Percentiles rank a stretch among this genome's conserved stretches.
These are phyloP conservation scores for Pangasianodon hypophthalmus DNA, from an alignment of 2,113 vertebrate species.

Conservation along the genomic window DNA sequence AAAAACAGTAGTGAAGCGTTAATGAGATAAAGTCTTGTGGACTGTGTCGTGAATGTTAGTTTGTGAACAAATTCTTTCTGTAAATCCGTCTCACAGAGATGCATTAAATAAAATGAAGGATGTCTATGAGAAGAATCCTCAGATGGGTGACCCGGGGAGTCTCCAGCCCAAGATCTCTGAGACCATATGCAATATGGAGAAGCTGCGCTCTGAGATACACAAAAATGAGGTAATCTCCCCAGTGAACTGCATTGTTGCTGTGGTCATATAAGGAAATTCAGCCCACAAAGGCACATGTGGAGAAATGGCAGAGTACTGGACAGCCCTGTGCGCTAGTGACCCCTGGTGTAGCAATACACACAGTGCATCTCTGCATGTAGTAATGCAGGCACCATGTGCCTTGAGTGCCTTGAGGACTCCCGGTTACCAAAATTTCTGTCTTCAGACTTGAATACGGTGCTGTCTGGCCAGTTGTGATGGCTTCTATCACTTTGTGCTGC, in stretches of 20 bases:
- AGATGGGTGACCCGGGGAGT: constrained; percentile 95
- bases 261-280: constrained; percentile 49
- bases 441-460: background rate
- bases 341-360: constrained; percentile 42
- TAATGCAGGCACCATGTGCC: background rate
- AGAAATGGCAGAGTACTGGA: constrained; percentile 1
- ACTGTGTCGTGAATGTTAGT: background rate
- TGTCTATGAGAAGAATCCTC: constrained; percentile 98
- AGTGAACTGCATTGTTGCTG: constrained; percentile 35
- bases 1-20: background rate
- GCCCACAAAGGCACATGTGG: constrained; percentile 43
- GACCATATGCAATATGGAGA: constrained; percentile 94
- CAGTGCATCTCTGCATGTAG: background rate
- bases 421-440: background rate
- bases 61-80: background rate
- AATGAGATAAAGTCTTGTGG: background rate
- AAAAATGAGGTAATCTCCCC: constrained; percentile 87
- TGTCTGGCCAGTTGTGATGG: background rate
- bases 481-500: background rate
- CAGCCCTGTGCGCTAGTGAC: constrained; percentile 40
- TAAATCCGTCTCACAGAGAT: constrained; percentile 75
- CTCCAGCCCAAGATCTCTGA: constrained; percentile 95
- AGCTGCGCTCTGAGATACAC: constrained; percentile 93
- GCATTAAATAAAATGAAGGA: constrained; percentile 99
- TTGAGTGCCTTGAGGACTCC: constrained; percentile 23